phyloP scores from a whole-genome alignment of 2,888 invertebrate genomes.

The Morpho deidamia region DNA sequence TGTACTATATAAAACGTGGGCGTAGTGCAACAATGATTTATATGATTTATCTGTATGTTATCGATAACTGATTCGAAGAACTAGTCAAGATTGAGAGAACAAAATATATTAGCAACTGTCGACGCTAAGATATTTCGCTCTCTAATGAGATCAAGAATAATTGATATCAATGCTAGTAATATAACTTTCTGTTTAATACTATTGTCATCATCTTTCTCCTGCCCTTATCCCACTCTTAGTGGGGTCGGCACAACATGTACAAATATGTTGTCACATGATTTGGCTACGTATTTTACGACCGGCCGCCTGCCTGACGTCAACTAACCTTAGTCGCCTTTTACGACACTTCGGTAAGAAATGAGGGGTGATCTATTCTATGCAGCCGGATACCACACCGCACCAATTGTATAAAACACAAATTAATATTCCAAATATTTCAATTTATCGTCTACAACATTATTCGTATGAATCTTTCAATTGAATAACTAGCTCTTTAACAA shows the following conservation, averaged over 20 bases:
- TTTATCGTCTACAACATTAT: neutral
- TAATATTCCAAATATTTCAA: neutral
- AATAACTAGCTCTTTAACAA: no score
- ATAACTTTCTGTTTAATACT: neutral
- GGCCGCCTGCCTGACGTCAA: no score
- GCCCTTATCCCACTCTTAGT: no score
- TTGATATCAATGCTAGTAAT: neutral
- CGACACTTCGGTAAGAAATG: no score
- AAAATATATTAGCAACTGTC: neutral
- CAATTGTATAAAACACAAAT: neutral
- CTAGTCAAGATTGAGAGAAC: neutral
- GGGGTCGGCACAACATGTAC: no score
- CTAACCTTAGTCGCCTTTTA: no score
- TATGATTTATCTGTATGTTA: conserved; percentile 21
- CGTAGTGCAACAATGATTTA: conserved; percentile 16
- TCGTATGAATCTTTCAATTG: no score
- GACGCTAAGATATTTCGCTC: conserved; percentile 1
- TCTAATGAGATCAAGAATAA: conserved; percentile 4
- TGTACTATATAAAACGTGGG: conserved; percentile 9
- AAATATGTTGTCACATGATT: no score
- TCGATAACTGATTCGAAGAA: conserved; percentile 13
- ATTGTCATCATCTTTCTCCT: no score
- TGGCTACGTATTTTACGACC: no score
- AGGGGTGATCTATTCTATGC: no score
- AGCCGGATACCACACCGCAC: no score